Conservation (phyloP, 92 coral and sea anemone species). For the Porites evermanni region DNA sequence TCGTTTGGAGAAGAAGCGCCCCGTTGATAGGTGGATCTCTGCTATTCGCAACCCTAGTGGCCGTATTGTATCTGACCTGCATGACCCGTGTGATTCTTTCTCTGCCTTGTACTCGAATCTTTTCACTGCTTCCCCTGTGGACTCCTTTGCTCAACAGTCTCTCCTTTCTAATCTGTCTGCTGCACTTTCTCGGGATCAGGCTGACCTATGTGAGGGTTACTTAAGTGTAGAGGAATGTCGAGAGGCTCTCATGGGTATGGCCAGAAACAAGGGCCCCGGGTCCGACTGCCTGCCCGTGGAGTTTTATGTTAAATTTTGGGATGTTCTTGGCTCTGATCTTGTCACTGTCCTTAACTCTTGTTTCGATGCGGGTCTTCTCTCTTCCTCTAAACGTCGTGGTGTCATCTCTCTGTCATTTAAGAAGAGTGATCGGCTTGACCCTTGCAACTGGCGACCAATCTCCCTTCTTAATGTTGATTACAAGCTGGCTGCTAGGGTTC, state of each 20-base stretch:
- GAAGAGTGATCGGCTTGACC: background rate
- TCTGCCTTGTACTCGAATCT: background rate
- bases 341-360: conserved; percentile 1
- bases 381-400: background rate
- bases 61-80: background rate
- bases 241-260: conserved; percentile 29
- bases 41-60: background rate
- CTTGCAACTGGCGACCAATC: background rate
- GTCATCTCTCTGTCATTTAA: background rate
- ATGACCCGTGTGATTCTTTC: background rate
- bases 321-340: conserved; percentile 7
- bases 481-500: background rate
- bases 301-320: conserved; percentile 4
- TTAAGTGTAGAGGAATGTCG: conserved; percentile 16
- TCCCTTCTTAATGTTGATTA: background rate
- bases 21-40: background rate
- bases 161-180: background rate
- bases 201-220: conserved; percentile 33
- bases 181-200: background rate
- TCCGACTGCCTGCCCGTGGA: conserved; percentile 7
- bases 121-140: background rate
- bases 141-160: background rate
- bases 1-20: conserved; percentile 23
- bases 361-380: background rate
- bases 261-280: background rate